Evolutionary conservation across 2,888 invertebrate species (phyloP).

Genomic region (Tipula vernalis): DNA sequence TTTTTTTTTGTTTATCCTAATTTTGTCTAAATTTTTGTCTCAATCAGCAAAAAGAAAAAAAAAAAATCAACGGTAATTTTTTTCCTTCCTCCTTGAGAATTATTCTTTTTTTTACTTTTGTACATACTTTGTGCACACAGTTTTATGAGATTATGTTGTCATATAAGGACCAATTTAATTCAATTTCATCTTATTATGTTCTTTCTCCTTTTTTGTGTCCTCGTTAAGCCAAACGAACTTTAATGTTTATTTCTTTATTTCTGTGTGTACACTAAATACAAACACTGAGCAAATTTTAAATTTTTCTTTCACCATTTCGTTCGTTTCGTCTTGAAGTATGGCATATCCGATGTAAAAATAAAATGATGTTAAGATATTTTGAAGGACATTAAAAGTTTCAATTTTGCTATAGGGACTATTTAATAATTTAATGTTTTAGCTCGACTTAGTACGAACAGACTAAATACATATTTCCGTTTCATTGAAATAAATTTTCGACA

Average conservation of each 20-base stretch:
- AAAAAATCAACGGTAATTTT: background rate
- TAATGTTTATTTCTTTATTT: background rate
- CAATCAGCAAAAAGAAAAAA: background rate
- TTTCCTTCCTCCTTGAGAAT: background rate
- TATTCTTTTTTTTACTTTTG: background rate
- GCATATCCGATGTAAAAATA: background rate
- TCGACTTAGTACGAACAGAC: background rate
- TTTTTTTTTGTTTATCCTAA: background rate
- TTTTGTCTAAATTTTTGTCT: background rate
- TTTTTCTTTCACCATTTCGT: background rate
- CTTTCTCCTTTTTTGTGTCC: background rate
- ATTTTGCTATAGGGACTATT: background rate
- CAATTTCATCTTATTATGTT: background rate
- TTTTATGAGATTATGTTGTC: background rate
- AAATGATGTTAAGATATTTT: background rate
- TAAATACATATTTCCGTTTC: background rate
- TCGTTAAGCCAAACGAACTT: background rate
- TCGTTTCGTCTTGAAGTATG: background rate
- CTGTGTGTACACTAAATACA: background rate
- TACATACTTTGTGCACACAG: background rate
- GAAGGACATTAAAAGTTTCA: background rate
- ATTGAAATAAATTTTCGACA: background rate
- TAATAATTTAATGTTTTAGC: background rate
- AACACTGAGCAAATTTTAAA: background rate
- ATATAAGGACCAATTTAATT: conserved; percentile 4